phyloP scores from a whole-genome alignment of 1,140 invertebrate species.

The Drosophila lowei region DNA sequence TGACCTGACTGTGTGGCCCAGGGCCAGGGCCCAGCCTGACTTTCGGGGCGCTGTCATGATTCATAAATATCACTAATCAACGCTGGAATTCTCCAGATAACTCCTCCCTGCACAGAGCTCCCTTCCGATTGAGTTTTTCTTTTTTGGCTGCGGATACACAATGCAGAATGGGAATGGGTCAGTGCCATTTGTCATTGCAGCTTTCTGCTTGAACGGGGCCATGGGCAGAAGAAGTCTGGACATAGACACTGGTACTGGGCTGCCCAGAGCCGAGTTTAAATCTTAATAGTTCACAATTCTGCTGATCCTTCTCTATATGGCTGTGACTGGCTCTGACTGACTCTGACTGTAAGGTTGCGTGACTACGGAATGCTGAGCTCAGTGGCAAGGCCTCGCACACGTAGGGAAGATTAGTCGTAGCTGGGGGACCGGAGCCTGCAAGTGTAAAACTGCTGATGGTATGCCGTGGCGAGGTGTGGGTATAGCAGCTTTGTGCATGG shows the following conservation, averaged over 20 bases:
- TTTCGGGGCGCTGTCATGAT: conserved; percentile 65
- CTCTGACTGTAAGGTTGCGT: conserved; percentile 25
- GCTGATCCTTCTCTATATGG: conserved; percentile 27
- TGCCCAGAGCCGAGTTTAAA: conserved; percentile 55
- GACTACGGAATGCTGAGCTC: conserved; percentile 29
- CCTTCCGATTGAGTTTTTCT: not conserved
- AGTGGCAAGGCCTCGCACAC: not conserved
- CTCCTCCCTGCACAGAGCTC: no score
- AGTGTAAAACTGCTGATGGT: no score
- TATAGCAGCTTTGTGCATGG: no score
- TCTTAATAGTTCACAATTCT: conserved; percentile 64
- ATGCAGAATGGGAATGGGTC: conserved; percentile 5
- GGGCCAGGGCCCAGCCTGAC: no score
- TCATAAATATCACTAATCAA: conserved; percentile 75
- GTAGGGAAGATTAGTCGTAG: no score
- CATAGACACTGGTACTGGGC: conserved; percentile 1
- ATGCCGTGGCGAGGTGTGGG: no score
- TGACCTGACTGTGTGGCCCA: conserved; percentile 13
- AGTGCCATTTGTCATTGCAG: conserved; percentile 18
- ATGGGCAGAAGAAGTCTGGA: conserved; percentile 1
- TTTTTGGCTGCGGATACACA: conserved; percentile 1
- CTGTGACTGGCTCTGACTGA: not conserved
- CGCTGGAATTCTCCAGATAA: not conserved
- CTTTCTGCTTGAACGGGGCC: not conserved
- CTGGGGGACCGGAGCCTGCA: not conserved